Percentiles rank a stretch among this genome's conserved stretches.
phyloP scores from a whole-genome alignment of 2,113 vertebrate genomes.

The Thamnaconus septentrionalis region DNA sequence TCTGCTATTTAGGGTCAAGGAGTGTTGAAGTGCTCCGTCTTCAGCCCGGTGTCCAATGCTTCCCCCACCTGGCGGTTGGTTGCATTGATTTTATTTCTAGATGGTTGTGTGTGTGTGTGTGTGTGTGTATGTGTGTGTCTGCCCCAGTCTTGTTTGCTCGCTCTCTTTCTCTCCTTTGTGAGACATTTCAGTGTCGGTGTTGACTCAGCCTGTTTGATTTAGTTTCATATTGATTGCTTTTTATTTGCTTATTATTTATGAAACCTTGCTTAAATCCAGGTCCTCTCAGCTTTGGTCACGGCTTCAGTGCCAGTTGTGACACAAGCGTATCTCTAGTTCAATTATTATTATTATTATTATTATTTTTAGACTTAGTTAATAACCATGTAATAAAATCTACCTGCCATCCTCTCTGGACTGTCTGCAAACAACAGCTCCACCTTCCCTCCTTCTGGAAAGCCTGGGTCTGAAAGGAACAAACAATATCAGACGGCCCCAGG shows the following conservation, averaged over 20 bases:
- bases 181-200: too few relatives aligned
- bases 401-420: conserved; percentile 82
- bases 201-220: too few relatives aligned
- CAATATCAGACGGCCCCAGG: conserved; percentile 26
- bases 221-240: too few relatives aligned
- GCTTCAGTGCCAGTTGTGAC: too few relatives aligned
- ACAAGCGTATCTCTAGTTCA: background rate
- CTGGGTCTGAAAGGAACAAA: conserved; percentile 77
- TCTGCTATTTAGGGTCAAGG: conserved; percentile 45
- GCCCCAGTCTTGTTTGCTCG: too few relatives aligned
- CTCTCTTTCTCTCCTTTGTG: too few relatives aligned
- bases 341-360: background rate
- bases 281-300: too few relatives aligned
- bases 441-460: conserved; percentile 85
- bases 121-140: background rate
- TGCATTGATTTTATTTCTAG: background rate
- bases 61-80: conserved; percentile 41
- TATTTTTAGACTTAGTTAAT: too few relatives aligned
- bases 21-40: background rate
- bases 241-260: too few relatives aligned
- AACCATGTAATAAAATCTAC: conserved; percentile 46
- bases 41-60: conserved; percentile 31
- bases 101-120: background rate
- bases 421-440: conserved; percentile 89
- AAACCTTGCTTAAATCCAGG: too few relatives aligned